A percentile compares a stretch with the other conserved stretches of the same genome.
Evolutionary conservation across 2,888 invertebrate species (phyloP).

Genomic region (Eupithecia subfuscata): DNA sequence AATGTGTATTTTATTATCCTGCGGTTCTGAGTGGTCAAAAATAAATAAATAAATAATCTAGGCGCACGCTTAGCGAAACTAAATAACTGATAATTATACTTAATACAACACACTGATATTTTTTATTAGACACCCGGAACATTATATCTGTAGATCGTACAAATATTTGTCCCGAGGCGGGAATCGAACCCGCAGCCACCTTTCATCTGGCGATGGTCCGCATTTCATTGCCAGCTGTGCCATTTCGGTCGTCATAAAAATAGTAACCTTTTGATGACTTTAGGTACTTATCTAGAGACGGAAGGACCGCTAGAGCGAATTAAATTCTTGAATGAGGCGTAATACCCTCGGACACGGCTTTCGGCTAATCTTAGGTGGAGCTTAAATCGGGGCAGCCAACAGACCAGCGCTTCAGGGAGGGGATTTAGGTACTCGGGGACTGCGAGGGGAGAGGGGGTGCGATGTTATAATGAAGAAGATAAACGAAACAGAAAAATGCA

Average conservation of each 20-base stretch:
- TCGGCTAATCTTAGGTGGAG: slow-evolving; percentile 14
- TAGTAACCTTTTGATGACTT: background rate
- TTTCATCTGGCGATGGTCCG: too few relatives aligned
- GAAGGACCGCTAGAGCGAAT: background rate
- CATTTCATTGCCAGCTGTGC: too few relatives aligned
- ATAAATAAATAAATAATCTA: background rate
- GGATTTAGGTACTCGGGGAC: background rate
- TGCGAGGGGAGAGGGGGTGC: background rate
- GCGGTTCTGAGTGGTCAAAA: background rate
- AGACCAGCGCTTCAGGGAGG: background rate
- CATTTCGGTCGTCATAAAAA: too few relatives aligned
- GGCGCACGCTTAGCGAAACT: too few relatives aligned
- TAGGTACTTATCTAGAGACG: background rate
- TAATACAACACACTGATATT: too few relatives aligned
- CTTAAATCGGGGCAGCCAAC: slow-evolving; percentile 3
- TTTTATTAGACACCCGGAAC: too few relatives aligned
- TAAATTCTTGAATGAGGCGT: background rate
- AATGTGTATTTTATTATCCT: background rate
- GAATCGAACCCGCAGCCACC: too few relatives aligned
- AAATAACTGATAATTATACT: too few relatives aligned
- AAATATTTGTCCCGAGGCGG: too few relatives aligned
- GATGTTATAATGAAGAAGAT: background rate
- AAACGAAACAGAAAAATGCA: background rate
- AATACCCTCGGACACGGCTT: slow-evolving; percentile 14
- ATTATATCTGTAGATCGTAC: too few relatives aligned